Base-by-base conservation (phyloP, 2,113 vertebrate genomes). In the Chrysemys picta region DNA sequence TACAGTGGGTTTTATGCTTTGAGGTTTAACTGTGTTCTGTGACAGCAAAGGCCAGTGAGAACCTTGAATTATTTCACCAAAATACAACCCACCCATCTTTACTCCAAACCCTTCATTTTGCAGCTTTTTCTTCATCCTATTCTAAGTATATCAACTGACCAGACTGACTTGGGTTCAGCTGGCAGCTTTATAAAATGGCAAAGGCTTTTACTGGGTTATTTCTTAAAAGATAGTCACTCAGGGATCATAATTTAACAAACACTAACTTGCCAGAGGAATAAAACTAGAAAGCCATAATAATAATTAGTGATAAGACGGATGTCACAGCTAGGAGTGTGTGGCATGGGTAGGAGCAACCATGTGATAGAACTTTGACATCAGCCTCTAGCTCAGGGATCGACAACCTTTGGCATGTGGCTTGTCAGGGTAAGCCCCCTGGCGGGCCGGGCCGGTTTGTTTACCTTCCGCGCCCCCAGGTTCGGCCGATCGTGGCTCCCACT, bases 1-100 rank as follows among this genome's bases (percentile, higher is more conserved):
- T 89, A 45, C 93, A 2, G 27, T 93, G 95, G 78, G 25, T 84
- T 95, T 96, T 72, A 59, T 69, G 79, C 57, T 88, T 86, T 94
- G 96, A 96, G 97, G 90, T 93, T 98, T 98, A 93, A 80, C 94
- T 79, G 59, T 87, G 6, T 84, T 84, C 78, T 94, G 82, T 94
- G 97, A 95, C 52, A 96, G 88, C 72, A 87, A 90, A 95, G 75
- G 92, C 79, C 62, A 87, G 69, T 56, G 50, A 92, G 97, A 98
- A 98, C 95, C 97, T 88, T 89, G 89, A 88, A 97, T 98, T 97
- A 92, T 93, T 92, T 95, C 91, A 89, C 94, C 93, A 89, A 87
- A 91, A 75, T 65, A 69, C 96, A 95, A 96, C 84, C 75, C 3
- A 72, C 35, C 53, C 84, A 2, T 69, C 38, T 96, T 93, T 91